Percentiles rank a stretch among this genome's conserved stretches.
Evolutionary conservation across 1,140 invertebrate species (phyloP).

Genomic region (Melitaea cinxia): DNA sequence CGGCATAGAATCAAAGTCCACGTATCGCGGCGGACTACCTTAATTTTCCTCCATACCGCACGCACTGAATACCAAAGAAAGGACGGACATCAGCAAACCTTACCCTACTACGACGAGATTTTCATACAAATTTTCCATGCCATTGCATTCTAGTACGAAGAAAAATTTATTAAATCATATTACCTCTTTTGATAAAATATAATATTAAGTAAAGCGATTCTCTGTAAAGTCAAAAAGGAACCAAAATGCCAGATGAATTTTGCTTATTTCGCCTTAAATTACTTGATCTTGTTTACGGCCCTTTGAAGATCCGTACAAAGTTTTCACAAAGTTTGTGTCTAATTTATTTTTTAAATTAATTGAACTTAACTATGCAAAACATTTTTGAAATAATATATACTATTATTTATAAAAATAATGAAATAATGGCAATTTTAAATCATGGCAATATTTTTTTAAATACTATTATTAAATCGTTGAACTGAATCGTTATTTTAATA

Average conservation of each 20-base stretch:
- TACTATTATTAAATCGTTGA: too few species aligned
- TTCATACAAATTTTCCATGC: slow-evolving; percentile 59
- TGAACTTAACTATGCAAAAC: slow-evolving; percentile 57
- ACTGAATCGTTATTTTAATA: too few species aligned
- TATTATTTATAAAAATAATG: slow-evolving; percentile 8
- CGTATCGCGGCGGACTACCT: slow-evolving; percentile 68
- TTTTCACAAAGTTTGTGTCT: slow-evolving; percentile 75
- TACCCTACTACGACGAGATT: slow-evolving; percentile 45
- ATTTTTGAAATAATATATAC: slow-evolving; percentile 37
- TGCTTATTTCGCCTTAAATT: slow-evolving; percentile 78
- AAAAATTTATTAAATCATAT: slow-evolving; percentile 37
- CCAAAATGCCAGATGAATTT: slow-evolving; percentile 73
- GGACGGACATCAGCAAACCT: slow-evolving; percentile 55
- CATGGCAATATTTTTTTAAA: neutral
- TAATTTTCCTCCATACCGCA: slow-evolving; percentile 66
- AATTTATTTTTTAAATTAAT: slow-evolving; percentile 78
- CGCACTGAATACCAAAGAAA: slow-evolving; percentile 69
- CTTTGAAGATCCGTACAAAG: slow-evolving; percentile 76
- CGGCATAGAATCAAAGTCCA: slow-evolving; percentile 71
- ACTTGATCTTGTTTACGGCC: slow-evolving; percentile 78
- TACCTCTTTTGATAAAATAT: neutral
- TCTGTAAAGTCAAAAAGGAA: slow-evolving; percentile 53
- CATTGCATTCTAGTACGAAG: slow-evolving; percentile 41
- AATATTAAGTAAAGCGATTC: slow-evolving; percentile 6
- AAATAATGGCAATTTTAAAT: too few species aligned